Evolutionary conservation across 2,888 invertebrate species (phyloP).

Genomic region (Clostera curtula): DNA sequence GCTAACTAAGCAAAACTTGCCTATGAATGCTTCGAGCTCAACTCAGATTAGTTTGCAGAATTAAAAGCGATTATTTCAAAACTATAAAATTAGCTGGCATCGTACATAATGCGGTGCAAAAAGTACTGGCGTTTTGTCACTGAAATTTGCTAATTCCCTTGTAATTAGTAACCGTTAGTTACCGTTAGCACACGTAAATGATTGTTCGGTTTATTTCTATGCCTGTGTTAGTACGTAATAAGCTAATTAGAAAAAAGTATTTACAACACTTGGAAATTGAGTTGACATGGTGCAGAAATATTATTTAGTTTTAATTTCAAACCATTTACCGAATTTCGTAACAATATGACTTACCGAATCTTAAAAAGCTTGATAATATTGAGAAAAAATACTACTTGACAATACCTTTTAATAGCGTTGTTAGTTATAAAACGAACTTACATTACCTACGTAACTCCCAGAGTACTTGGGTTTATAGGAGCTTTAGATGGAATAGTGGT

Average conservation of each 20-base stretch:
- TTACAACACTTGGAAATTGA: conserved; percentile 15
- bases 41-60: conserved; percentile 59
- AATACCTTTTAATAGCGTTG: no score
- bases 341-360: conserved; percentile 19
- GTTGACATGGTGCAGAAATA: conserved; percentile 15
- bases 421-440: no score
- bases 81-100: conserved; percentile 68
- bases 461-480: no score
- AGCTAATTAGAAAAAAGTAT: conserved; percentile 18
- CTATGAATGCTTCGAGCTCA: conserved; percentile 65
- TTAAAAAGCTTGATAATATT: no score
- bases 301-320: conserved; percentile 2
- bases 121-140: conserved; percentile 32
- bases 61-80: conserved; percentile 66
- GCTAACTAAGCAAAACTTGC: conserved; percentile 66
- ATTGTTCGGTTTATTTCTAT: no score
- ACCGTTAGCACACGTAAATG: no score
- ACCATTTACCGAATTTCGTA: conserved; percentile 6
- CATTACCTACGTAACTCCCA: no score
- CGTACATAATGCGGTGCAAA: conserved; percentile 68
- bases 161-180: no score
- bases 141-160: conserved; percentile 29
- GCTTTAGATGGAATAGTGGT: no score
- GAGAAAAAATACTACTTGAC: no score
- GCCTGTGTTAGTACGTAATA: no score